Percentiles rank a stretch among this genome's conserved stretches.
Conservation (phyloP, 2,888 invertebrate genomes). For the Horisme vitalbata region DNA sequence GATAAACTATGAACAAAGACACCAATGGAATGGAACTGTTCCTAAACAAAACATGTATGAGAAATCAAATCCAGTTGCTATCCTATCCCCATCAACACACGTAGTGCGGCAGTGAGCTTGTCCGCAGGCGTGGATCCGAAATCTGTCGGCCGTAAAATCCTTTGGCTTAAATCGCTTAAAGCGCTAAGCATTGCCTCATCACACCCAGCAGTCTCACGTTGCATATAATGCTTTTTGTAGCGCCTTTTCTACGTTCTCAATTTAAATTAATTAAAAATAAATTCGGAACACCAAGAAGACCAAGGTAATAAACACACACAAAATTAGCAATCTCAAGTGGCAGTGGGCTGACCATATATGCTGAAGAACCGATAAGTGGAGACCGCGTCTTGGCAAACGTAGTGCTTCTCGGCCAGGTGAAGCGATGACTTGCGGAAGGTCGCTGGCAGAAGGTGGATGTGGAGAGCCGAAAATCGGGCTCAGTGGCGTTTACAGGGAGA, state of each 20-base stretch:
- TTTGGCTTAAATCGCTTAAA: slow-evolving; percentile 80
- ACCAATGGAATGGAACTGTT: too few species aligned
- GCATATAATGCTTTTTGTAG: slow-evolving; percentile 55
- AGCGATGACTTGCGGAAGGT: too few species aligned
- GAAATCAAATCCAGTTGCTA: slow-evolving; percentile 17
- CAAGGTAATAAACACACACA: too few species aligned
- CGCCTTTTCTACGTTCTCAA: slow-evolving; percentile 48
- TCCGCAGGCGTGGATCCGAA: slow-evolving; percentile 72
- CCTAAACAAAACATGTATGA: background rate
- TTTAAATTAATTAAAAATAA: slow-evolving; percentile 53
- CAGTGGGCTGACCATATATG: too few species aligned
- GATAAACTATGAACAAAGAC: too few species aligned
- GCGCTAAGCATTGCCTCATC: slow-evolving; percentile 71
- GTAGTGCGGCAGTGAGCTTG: slow-evolving; percentile 51
- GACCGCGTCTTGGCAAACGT: too few species aligned
- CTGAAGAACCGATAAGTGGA: too few species aligned
- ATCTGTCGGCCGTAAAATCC: slow-evolving; percentile 79
- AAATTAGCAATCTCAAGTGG: too few species aligned
- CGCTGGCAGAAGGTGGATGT: too few species aligned
- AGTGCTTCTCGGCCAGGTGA: too few species aligned
- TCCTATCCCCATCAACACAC: slow-evolving; percentile 37
- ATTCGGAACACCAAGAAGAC: slow-evolving; percentile 31
- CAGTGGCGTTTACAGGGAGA: too few species aligned
- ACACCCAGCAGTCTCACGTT: slow-evolving; percentile 40
- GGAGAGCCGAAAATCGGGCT: too few species aligned